Percentiles rank a stretch among this genome's conserved stretches.
phyloP scores from a whole-genome alignment of 2,888 invertebrate species.

The Cremastinae sp. region DNA sequence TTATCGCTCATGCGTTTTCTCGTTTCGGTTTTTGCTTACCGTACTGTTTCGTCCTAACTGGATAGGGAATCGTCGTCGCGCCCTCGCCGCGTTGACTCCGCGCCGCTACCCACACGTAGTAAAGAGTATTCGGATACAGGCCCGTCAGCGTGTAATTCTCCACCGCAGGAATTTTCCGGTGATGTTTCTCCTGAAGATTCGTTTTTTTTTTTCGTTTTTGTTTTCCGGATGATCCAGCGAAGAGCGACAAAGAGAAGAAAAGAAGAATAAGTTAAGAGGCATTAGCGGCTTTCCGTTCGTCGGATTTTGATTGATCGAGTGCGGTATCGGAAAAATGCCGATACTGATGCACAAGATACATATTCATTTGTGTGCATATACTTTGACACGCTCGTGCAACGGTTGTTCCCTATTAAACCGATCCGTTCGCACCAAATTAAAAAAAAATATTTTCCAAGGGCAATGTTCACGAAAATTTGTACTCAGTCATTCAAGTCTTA shows the following conservation, averaged over 20 bases:
- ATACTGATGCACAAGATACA: conserved; percentile 7
- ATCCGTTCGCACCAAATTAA: too few relatives aligned
- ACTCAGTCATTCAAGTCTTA: too few relatives aligned
- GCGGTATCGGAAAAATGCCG: conserved; percentile 24
- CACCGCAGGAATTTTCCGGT: conserved; percentile 90
- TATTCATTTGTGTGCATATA: conserved; percentile 12
- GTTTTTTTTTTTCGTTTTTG: conserved; percentile 32
- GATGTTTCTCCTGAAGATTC: conserved; percentile 86
- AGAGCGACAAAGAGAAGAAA: conserved; percentile 8
- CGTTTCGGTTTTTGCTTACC: conserved; percentile 86
- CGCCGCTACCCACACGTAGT: conserved; percentile 98
- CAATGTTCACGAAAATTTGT: too few relatives aligned
- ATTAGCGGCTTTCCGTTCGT: conserved; percentile 52
- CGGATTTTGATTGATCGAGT: conserved; percentile 57
- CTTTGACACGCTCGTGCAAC: background rate
- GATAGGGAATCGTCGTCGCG: conserved; percentile 95
- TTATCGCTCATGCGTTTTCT: conserved; percentile 23
- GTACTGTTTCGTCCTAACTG: conserved; percentile 97
- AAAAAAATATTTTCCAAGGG: too few relatives aligned
- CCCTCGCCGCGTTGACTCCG: conserved; percentile 96
- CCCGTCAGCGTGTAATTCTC: conserved; percentile 94
- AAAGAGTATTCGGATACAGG: conserved; percentile 96
- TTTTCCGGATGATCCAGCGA: conserved; percentile 20
- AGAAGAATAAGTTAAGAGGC: conserved; percentile 27
- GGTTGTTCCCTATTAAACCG: background rate